These are phyloP conservation scores for Platalea minor DNA, from an alignment of 2,797 vertebrate genomes.

Conservation along the genomic window DNA sequence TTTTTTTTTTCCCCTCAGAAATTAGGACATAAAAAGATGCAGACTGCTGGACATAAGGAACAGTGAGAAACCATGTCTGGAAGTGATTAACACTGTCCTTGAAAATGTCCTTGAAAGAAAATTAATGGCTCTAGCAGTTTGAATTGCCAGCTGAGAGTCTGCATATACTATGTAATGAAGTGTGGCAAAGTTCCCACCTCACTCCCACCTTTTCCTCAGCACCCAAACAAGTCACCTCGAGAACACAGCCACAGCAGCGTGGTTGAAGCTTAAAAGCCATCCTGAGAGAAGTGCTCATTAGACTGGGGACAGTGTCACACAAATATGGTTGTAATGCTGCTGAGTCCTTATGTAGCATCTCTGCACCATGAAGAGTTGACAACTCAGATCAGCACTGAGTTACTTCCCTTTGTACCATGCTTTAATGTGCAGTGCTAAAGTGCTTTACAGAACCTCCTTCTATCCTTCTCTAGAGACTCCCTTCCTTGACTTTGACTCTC, in stretches of 20 bases:
- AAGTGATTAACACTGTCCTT: conserved; percentile 6
- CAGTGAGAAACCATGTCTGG: not conserved
- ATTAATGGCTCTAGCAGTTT: not conserved
- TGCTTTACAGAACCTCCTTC: not conserved
- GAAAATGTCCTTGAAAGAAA: conserved; percentile 17
- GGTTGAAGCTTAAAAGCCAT: not conserved
- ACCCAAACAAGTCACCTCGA: not conserved
- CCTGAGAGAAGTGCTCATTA: not conserved
- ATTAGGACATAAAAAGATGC: not conserved
- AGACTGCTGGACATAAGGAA: not conserved
- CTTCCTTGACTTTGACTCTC: not conserved
- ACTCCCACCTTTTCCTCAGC: not conserved
- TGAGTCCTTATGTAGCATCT: not conserved
- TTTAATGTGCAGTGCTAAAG: not conserved
- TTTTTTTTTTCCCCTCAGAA: not conserved
- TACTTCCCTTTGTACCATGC: not conserved
- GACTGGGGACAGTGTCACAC: not conserved
- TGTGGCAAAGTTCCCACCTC: not conserved
- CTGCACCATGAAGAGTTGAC: not conserved
- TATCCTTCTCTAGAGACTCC: not conserved
- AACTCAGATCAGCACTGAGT: not conserved
- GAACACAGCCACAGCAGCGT: not conserved
- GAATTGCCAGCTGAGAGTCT: not conserved
- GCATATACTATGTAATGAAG: not conserved
- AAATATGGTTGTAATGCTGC: not conserved